These are phyloP conservation scores for Oryzias melastigma DNA, from an alignment of 2,113 vertebrate genomes.

Conservation along the genomic window DNA sequence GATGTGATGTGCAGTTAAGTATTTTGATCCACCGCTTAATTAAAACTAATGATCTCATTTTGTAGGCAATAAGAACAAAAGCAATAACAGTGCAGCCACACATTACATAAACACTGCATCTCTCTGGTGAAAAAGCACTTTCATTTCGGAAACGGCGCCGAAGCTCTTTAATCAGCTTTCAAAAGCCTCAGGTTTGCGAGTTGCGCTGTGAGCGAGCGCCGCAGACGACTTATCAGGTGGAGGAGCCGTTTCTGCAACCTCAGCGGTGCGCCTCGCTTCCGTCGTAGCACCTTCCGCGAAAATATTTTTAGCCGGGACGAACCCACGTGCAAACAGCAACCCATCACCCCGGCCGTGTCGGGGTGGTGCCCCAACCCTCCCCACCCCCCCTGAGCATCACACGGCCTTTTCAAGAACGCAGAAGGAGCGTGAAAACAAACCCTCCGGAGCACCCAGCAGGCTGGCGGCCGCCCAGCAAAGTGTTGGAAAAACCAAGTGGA, in stretches of 20 bases:
- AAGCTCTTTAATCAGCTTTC: slow-evolving; percentile 4
- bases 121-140: too few species aligned
- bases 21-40: slow-evolving; percentile 29
- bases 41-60: slow-evolving; percentile 8
- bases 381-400: slow-evolving; percentile 25
- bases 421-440: slow-evolving; percentile 41
- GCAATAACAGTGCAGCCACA: background rate
- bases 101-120: slow-evolving; percentile 9
- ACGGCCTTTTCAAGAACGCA: slow-evolving; percentile 42
- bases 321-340: slow-evolving; percentile 35
- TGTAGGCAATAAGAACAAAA: background rate
- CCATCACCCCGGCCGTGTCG: slow-evolving; percentile 31
- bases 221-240: slow-evolving; percentile 9
- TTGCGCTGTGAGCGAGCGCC: background rate
- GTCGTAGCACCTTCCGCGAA: slow-evolving; percentile 26
- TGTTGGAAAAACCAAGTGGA: slow-evolving; percentile 32
- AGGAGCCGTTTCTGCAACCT: slow-evolving; percentile 17
- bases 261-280: slow-evolving; percentile 8
- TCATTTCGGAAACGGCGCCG: too few species aligned
- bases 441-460: slow-evolving; percentile 28
- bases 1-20: slow-evolving; percentile 22
- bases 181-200: background rate
- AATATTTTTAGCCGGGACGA: slow-evolving; percentile 53
- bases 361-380: background rate
- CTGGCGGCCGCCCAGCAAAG: slow-evolving; percentile 41